Evolutionary conservation across 2,888 invertebrate species (phyloP).

Genomic region (Chrysopilus asiliformis): DNA sequence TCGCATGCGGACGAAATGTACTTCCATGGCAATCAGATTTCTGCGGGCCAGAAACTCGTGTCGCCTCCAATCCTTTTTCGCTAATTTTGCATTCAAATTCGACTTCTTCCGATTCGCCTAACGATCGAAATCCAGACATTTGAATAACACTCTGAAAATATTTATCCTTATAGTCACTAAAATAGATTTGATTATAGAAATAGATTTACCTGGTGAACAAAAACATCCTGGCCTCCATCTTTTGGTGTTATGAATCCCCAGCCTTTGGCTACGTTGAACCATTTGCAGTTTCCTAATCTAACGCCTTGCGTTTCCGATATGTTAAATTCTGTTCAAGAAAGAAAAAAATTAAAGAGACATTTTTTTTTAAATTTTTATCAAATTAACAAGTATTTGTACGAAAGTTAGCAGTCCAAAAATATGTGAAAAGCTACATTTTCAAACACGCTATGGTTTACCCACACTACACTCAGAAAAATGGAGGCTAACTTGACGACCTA

Average conservation of each 20-base stretch:
- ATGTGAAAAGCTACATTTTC: too few relatives aligned
- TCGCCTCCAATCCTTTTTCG: slow-evolving; percentile 77
- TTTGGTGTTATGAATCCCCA: slow-evolving; percentile 90
- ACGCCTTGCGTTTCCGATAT: slow-evolving; percentile 35
- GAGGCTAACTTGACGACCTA: too few relatives aligned
- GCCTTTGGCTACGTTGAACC: slow-evolving; percentile 92
- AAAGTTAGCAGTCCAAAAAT: too few relatives aligned
- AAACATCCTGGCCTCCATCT: slow-evolving; percentile 81
- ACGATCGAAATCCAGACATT: slow-evolving; percentile 73
- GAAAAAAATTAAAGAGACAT: slow-evolving; percentile 4
- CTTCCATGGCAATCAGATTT: slow-evolving; percentile 70
- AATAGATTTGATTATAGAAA: not conserved
- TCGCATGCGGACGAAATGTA: slow-evolving; percentile 62
- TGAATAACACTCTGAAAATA: slow-evolving; percentile 71
- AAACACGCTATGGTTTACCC: too few relatives aligned
- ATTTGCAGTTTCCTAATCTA: slow-evolving; percentile 75
- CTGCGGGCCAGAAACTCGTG: slow-evolving; percentile 65
- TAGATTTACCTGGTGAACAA: slow-evolving; percentile 74
- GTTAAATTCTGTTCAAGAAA: slow-evolving; percentile 20
- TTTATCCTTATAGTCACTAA: not conserved
- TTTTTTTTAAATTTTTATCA: too few relatives aligned
- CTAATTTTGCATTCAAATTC: slow-evolving; percentile 78
- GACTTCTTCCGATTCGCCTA: slow-evolving; percentile 78
- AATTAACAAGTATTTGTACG: too few relatives aligned
- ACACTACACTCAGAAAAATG: too few relatives aligned